Conservation (phyloP, 1,140 invertebrate species). For the Dufourea novaeangliae region DNA sequence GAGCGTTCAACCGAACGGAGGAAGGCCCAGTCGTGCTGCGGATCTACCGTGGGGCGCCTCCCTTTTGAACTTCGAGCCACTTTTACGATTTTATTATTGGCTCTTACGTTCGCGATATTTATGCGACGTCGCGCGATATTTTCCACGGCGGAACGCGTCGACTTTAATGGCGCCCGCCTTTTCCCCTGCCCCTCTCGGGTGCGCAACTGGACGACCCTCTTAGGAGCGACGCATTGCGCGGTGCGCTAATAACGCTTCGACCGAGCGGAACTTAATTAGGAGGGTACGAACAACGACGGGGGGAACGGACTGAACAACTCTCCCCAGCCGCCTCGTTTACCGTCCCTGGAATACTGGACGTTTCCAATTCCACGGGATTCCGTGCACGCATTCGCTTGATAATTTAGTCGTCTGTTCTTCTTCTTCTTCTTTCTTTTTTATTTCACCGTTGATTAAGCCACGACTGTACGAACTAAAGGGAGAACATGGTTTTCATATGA, state of each 20-base stretch:
- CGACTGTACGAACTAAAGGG: background rate
- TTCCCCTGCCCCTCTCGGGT: constrained; percentile 17
- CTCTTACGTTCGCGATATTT: constrained; percentile 67
- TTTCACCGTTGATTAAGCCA: background rate
- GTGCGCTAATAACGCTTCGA: constrained; percentile 60
- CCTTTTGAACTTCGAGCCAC: constrained; percentile 64
- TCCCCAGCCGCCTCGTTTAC: constrained; percentile 11
- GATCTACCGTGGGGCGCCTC: constrained; percentile 50
- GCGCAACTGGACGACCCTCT: constrained; percentile 24
- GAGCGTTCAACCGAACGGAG: constrained; percentile 59
- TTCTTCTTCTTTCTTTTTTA: too few species aligned
- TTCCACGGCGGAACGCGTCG: constrained; percentile 63
- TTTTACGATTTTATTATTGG: constrained; percentile 74
- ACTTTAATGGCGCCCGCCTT: constrained; percentile 62
- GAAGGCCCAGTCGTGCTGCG: constrained; percentile 40
- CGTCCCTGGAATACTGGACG: background rate
- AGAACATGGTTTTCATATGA: background rate
- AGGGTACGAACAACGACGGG: constrained; percentile 27
- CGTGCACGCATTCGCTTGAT: constrained; percentile 6
- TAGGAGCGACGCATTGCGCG: constrained; percentile 22
- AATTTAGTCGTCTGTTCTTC: constrained; percentile 2
- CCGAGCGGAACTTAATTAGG: constrained; percentile 62
- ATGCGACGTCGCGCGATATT: constrained; percentile 67
- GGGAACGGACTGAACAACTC: constrained; percentile 6
- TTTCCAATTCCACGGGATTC: constrained; percentile 27